phyloP scores from a whole-genome alignment of 2,797 vertebrate species.

The Tachyglossus aculeatus region DNA sequence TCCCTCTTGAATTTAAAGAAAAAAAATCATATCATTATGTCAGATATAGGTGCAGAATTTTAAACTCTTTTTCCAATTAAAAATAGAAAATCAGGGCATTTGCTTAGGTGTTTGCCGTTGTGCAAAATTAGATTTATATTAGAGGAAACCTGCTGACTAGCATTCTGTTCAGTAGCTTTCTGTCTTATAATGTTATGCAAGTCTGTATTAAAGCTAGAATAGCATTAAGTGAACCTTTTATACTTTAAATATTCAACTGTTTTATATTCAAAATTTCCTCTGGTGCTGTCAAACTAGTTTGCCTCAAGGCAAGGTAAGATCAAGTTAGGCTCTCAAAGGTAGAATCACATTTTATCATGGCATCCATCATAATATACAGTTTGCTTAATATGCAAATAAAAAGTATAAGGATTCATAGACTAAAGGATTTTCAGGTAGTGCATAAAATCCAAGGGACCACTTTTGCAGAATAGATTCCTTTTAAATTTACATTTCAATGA shows the following conservation, averaged over 20 bases:
- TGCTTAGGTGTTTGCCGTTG: conserved; percentile 60
- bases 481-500: conserved; percentile 73
- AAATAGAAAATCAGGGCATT: conserved; percentile 52
- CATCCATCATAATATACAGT: conserved; percentile 74
- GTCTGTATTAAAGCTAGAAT: conserved; percentile 68
- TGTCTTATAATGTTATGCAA: conserved; percentile 50
- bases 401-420: conserved; percentile 67
- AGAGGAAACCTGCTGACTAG: conserved; percentile 51
- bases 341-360: conserved; percentile 80
- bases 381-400: conserved; percentile 80
- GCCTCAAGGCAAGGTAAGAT: conserved; percentile 79
- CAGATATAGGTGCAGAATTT: conserved; percentile 16
- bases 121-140: conserved; percentile 54
- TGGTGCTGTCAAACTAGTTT: conserved; percentile 72
- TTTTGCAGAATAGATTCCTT: conserved; percentile 63
- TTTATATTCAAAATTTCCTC: conserved; percentile 78
- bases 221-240: conserved; percentile 75
- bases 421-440: conserved; percentile 62
- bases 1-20: background rate
- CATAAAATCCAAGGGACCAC: conserved; percentile 67
- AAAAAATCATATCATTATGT: conserved; percentile 5
- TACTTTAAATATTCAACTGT: conserved; percentile 78
- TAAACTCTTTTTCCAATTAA: conserved; percentile 49
- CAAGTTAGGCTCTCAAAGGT: conserved; percentile 78
- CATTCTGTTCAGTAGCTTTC: conserved; percentile 49